Evolutionary conservation across 37 sponge, comb jelly and placozoan genomes (phyloP).

Genomic region (Beroe forskalii): DNA sequence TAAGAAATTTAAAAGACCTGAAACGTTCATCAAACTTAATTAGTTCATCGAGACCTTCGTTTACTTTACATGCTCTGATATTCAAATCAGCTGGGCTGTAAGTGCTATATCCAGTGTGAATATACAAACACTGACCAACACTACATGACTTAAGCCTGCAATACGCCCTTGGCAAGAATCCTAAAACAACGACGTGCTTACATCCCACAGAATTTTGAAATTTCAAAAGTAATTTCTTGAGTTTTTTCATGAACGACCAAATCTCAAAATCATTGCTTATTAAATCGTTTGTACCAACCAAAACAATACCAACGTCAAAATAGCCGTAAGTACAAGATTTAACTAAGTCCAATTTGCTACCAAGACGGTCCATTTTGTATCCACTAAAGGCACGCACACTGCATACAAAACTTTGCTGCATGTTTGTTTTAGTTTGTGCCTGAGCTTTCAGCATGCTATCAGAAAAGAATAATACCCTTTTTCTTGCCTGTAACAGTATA

Average conservation of each 20-base stretch:
- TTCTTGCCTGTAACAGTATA: neutral
- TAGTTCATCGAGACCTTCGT: neutral
- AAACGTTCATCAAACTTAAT: neutral
- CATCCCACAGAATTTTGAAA: neutral
- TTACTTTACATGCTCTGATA: neutral
- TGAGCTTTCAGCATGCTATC: conserved; percentile 24
- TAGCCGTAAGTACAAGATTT: neutral
- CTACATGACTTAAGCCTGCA: neutral
- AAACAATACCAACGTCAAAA: neutral
- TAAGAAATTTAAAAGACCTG: neutral
- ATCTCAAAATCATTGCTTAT: neutral
- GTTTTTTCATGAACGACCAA: neutral
- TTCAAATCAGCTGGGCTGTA: neutral
- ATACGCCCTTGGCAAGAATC: neutral
- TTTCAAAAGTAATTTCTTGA: neutral
- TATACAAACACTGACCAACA: neutral
- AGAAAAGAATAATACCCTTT: neutral
- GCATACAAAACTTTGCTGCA: neutral
- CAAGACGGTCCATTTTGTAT: neutral
- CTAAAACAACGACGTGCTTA: neutral
- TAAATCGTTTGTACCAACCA: neutral
- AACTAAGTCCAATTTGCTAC: neutral
- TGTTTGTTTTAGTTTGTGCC: neutral
- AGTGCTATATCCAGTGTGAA: neutral
- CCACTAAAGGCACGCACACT: neutral